Evolutionary conservation across 53 echinoderm and acorn worm species (phyloP).

Genomic region (Henricia sp.): DNA sequence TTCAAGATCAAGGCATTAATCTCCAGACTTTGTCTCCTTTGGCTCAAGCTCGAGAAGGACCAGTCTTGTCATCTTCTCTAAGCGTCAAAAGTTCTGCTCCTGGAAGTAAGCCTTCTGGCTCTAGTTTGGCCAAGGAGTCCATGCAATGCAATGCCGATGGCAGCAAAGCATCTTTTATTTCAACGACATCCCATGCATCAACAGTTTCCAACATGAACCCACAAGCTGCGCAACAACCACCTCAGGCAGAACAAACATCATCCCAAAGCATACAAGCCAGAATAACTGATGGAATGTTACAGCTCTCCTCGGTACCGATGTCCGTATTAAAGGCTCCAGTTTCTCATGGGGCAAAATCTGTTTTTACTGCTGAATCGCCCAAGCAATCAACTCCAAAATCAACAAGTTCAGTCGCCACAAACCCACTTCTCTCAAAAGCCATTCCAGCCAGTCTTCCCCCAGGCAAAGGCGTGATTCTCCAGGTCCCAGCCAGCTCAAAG

Average conservation of each 20-base stretch:
- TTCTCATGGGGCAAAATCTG: constrained; percentile 44
- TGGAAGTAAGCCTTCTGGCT: constrained; percentile 30
- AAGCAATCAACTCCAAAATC: constrained; percentile 51
- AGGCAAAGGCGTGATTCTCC: constrained; percentile 83
- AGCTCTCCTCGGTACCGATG: constrained; percentile 53
- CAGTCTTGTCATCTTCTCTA: constrained; percentile 11
- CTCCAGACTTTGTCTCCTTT: constrained; percentile 6
- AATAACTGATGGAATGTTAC: neutral
- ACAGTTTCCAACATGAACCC: neutral
- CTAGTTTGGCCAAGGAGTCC: constrained; percentile 7
- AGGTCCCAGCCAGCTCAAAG: constrained; percentile 94
- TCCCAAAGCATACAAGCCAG: neutral
- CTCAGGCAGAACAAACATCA: neutral
- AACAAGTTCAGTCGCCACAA: constrained; percentile 61
- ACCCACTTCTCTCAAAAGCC: constrained; percentile 46
- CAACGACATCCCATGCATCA: constrained; percentile 28
- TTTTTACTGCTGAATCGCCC: constrained; percentile 26
- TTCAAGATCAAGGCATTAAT: constrained; percentile 7
- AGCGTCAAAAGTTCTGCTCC: neutral
- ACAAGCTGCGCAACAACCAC: neutral
- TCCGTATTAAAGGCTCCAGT: constrained; percentile 48
- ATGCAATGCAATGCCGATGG: neutral
- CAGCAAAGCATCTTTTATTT: neutral
- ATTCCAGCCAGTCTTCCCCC: constrained; percentile 58
- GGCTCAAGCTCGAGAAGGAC: neutral